Conservation (phyloP, 2,113 vertebrate genomes). For the Eudorcas thomsonii region DNA sequence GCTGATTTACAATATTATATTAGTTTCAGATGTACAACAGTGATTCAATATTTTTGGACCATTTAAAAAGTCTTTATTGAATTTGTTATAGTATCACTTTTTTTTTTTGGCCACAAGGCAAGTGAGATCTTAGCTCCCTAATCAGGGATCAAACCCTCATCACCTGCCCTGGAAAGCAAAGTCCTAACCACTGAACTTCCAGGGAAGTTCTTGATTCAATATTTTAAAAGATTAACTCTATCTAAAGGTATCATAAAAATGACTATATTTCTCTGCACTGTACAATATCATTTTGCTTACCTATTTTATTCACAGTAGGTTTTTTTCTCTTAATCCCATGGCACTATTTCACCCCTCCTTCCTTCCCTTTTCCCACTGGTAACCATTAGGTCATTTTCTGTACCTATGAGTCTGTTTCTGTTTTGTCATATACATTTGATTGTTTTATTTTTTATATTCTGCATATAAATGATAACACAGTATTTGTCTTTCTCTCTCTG, state of each 20-base stretch:
- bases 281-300: not conserved
- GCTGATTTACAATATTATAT: not conserved
- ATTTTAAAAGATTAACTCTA: not conserved
- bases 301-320: not conserved
- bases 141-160: not conserved
- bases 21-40: not conserved
- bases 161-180: not conserved
- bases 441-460: not conserved
- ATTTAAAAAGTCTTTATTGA: not conserved
- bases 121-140: not conserved
- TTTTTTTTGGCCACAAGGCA: not conserved
- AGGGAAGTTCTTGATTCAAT: not conserved
- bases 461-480: not conserved
- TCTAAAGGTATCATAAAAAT: not conserved
- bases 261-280: not conserved
- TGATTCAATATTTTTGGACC: not conserved
- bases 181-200: not conserved
- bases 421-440: not conserved
- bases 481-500: not conserved
- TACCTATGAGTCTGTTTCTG: not conserved
- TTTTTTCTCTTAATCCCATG: not conserved
- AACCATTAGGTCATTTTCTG: not conserved
- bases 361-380: not conserved
- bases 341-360: not conserved
- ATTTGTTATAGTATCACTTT: not conserved